Conservation (phyloP, 2,113 vertebrate genomes). For the Nothoprocta perdicaria region DNA sequence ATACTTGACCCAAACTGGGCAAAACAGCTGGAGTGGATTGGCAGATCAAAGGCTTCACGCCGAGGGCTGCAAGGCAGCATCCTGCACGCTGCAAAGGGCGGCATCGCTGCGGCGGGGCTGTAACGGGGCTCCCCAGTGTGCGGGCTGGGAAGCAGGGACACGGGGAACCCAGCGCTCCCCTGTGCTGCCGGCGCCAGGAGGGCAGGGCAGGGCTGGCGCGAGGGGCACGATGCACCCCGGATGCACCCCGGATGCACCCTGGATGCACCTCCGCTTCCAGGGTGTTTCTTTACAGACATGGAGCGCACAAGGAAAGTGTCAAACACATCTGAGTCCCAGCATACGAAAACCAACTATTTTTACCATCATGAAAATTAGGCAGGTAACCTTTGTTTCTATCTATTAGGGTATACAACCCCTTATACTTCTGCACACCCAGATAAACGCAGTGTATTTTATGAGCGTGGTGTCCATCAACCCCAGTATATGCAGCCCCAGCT, state of each 20-base stretch:
- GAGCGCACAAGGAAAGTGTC: background rate
- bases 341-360: background rate
- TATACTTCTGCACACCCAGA: background rate
- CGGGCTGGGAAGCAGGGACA: background rate
- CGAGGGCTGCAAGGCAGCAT: background rate
- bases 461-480: background rate
- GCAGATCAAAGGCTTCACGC: background rate
- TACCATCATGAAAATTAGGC: background rate
- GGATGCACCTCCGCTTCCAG: too few relatives aligned
- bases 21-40: background rate
- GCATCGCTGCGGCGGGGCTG: background rate
- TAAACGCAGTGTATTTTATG: background rate
- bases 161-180: fast-evolving
- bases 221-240: too few relatives aligned
- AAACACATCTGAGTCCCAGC: fast-evolving
- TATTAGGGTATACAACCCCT: background rate
- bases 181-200: too few relatives aligned
- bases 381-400: background rate
- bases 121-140: too few relatives aligned
- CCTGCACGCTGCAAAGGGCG: fast-evolving
- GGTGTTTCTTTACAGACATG: background rate
- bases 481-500: background rate
- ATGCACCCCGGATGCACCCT: too few relatives aligned
- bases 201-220: too few relatives aligned
- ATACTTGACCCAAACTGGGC: background rate